Evolutionary conservation across 64 coral and sea anemone species (phyloP).

Genomic region (Pocillopora verrucosa): DNA sequence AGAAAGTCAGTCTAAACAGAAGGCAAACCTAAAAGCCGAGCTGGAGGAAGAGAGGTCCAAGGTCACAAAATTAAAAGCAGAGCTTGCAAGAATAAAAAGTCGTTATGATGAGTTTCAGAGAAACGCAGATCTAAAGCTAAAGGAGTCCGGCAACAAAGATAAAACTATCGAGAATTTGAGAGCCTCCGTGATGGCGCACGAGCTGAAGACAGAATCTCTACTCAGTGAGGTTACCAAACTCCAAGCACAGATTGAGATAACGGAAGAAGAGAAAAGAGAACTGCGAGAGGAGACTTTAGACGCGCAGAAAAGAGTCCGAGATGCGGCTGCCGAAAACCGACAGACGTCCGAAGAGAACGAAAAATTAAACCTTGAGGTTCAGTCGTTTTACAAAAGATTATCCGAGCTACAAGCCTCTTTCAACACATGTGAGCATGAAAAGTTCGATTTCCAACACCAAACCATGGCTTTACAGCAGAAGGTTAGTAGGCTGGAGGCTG

Average conservation of each 20-base stretch:
- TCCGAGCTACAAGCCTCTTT: constrained; percentile 83
- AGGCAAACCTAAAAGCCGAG: constrained; percentile 51
- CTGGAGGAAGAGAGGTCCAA: constrained; percentile 76
- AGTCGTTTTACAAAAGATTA: constrained; percentile 70
- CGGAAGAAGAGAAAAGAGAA: constrained; percentile 58
- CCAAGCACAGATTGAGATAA: constrained; percentile 60
- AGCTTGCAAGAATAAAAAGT: constrained; percentile 42
- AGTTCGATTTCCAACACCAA: constrained; percentile 62
- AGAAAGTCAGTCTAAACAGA: constrained; percentile 60
- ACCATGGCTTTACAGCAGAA: constrained; percentile 74
- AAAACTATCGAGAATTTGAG: constrained; percentile 37
- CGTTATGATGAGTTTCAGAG: constrained; percentile 64
- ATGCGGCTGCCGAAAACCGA: constrained; percentile 46
- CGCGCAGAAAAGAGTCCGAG: constrained; percentile 55
- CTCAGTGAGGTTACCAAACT: constrained; percentile 57
- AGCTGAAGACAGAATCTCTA: constrained; percentile 29
- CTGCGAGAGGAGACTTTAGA: constrained; percentile 58
- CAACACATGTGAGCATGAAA: constrained; percentile 69
- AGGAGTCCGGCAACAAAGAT: constrained; percentile 61
- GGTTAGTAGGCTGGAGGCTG: constrained; percentile 37
- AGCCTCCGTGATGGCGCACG: constrained; percentile 28
- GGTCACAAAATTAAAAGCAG: constrained; percentile 58
- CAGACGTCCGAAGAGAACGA: constrained; percentile 65
- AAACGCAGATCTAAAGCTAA: constrained; percentile 44
- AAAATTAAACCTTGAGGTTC: constrained; percentile 64